A percentile compares a stretch with the other conserved stretches of the same genome.
phyloP scores from a whole-genome alignment of 1,140 invertebrate species.

The Drosophila insularis region DNA sequence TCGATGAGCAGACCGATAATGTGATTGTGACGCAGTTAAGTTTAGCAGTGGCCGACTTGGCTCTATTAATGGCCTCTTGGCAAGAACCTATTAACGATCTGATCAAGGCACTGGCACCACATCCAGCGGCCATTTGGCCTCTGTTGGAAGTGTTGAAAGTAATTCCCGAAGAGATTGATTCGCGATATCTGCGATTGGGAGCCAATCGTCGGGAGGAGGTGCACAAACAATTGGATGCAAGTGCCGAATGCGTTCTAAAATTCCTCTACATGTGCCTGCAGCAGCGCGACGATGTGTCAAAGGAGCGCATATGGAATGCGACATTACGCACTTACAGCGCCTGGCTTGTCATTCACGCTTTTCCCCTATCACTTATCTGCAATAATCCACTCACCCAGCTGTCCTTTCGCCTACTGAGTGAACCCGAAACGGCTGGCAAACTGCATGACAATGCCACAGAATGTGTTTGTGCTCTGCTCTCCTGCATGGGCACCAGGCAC shows the following conservation, averaged over 20 bases:
- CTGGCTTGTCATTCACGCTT: conserved; percentile 89
- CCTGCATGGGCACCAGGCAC: conserved; percentile 88
- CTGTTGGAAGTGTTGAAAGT: conserved; percentile 96
- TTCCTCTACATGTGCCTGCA: conserved; percentile 90
- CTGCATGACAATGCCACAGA: conserved; percentile 96
- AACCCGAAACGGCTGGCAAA: conserved; percentile 85
- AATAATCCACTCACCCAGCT: conserved; percentile 87
- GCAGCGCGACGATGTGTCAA: conserved; percentile 83
- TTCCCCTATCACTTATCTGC: conserved; percentile 86
- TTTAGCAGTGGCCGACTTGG: conserved; percentile 95
- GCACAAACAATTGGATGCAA: conserved; percentile 88
- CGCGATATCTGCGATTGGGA: conserved; percentile 91
- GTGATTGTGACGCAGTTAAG: conserved; percentile 96
- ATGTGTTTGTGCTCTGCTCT: conserved; percentile 93
- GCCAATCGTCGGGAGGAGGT: conserved; percentile 94
- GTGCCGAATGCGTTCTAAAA: conserved; percentile 87
- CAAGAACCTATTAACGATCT: conserved; percentile 93
- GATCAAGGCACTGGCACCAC: conserved; percentile 88
- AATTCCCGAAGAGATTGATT: conserved; percentile 97
- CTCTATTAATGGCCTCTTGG: conserved; percentile 97
- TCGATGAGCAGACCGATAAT: conserved; percentile 90
- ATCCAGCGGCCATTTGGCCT: conserved; percentile 87
- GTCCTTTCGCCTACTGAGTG: conserved; percentile 87
- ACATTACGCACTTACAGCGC: conserved; percentile 91
- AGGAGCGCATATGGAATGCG: conserved; percentile 84